Base-by-base conservation (phyloP, 2,797 vertebrate species). In the Tenualosa thibaudeaui region DNA sequence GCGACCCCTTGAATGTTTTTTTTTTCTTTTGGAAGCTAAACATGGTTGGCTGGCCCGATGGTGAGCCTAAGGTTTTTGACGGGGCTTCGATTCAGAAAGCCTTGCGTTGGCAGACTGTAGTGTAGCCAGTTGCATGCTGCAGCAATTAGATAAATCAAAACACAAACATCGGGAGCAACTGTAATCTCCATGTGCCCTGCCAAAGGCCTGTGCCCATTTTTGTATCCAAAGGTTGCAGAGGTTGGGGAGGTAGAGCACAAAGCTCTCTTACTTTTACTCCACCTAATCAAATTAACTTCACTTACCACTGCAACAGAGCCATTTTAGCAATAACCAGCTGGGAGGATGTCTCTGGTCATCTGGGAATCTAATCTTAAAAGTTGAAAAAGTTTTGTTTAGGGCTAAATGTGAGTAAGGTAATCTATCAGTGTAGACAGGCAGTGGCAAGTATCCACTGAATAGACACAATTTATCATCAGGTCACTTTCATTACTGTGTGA, bases 91-190 rank as follows among this genome's bases (percentile, higher is more conserved):
- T 6, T 43, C 15, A 75, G 4, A 75, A 46, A 46, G 71, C 17
- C 8, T 19, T 22, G 19, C 26, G 4, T 19, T 78, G 40, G 17
- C 71, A 78, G 40, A 78, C 71, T 43, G 68, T 75, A 78, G 17
- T 78, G 37, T 46, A 78, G 65, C 65, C 65, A 37, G 65, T 71
- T 71, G 65, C 65, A 71, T 37, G 13, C 65, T 71, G 65, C 65
- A 71, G 26, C 65, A 71, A 71, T 71, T 37, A 71, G 26, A 71
- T 40, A 37, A 71, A 40, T 71, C 65, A 37, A 37, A 71, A 71
- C 65, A 71, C 65, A 71, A 71, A 71, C 65, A 71, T 71, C 65
- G 31, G 65, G 65, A 71, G 65, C 65, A 26, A 71, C 26, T 71
- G 65, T 37, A 60, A 71, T 71, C 65, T 71, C 65, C 13, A 71